A percentile compares a stretch with the other conserved stretches of the same genome.
These are phyloP conservation scores for Lycophotia porphyrea DNA, from an alignment of 2,888 invertebrate genomes.

Conservation along the genomic window DNA sequence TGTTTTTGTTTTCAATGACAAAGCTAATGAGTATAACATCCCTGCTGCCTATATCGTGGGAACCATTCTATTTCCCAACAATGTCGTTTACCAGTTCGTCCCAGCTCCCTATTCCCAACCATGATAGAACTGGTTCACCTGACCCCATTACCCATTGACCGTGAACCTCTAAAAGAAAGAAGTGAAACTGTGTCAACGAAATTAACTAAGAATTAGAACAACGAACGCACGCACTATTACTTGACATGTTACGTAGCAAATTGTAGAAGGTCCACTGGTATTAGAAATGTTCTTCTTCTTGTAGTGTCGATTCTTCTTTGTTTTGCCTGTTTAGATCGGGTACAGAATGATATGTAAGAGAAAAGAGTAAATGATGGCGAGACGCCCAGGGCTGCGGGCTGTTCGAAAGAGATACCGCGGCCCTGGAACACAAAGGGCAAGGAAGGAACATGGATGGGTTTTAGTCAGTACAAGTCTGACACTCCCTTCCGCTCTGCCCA, in stretches of 20 bases:
- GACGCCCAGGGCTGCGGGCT: no score
- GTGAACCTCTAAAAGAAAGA: conserved; percentile 52
- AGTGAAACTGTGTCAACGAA: conserved; percentile 50
- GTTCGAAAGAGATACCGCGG: no score
- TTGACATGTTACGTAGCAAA: not conserved
- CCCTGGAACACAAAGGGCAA: no score
- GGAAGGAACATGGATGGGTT: no score
- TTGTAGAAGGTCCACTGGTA: conserved; percentile 21
- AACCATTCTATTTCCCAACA: conserved; percentile 14
- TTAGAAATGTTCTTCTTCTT: not conserved
- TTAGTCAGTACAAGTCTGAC: no score
- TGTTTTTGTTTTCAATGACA: not conserved
- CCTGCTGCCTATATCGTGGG: not conserved
- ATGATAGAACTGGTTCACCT: conserved; percentile 26
- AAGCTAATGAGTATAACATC: not conserved
- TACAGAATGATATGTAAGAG: no score
- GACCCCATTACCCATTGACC: conserved; percentile 45
- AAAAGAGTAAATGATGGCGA: no score
- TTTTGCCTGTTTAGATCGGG: not conserved
- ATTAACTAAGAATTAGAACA: conserved; percentile 54
- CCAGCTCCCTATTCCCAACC: conserved; percentile 7
- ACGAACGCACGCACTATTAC: conserved; percentile 36
- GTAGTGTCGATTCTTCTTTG: not conserved
- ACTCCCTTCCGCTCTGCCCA: no score
- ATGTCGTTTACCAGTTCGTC: conserved; percentile 32